phyloP scores from a whole-genome alignment of 1,140 invertebrate species.

The Achroia grisella region DNA sequence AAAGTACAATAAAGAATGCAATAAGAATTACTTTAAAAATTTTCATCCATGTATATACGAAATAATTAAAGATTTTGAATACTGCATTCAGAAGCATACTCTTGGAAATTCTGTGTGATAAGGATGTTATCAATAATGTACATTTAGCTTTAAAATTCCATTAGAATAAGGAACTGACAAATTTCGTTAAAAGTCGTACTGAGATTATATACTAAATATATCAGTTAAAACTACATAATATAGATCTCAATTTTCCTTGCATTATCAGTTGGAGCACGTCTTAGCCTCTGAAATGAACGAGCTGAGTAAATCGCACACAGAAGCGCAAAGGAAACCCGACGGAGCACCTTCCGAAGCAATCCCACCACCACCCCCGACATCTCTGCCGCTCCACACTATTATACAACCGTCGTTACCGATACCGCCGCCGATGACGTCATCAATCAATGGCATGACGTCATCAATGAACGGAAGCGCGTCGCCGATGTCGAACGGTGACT shows the following conservation, averaged over 20 bases:
- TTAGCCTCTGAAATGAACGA: constrained; percentile 64
- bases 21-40: no score
- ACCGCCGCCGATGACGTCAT: constrained; percentile 26
- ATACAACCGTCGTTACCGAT: constrained; percentile 33
- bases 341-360: constrained; percentile 56
- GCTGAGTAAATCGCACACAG: constrained; percentile 44
- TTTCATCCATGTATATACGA: no score
- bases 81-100: no score
- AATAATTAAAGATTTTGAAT: no score
- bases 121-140: no score
- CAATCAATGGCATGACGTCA: constrained; percentile 24
- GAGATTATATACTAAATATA: no score
- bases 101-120: no score
- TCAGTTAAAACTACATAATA: no score
- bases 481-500: constrained; percentile 37
- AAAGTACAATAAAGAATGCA: no score
- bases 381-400: constrained; percentile 43
- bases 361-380: constrained; percentile 50
- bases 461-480: constrained; percentile 16
- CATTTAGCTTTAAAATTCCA: no score
- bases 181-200: no score
- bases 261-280: constrained; percentile 61
- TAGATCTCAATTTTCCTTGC: neutral
- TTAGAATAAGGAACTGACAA: no score
- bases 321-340: constrained; percentile 58